Evolutionary conservation across 2,888 invertebrate species (phyloP).

Genomic region (Agrochola lota): DNA sequence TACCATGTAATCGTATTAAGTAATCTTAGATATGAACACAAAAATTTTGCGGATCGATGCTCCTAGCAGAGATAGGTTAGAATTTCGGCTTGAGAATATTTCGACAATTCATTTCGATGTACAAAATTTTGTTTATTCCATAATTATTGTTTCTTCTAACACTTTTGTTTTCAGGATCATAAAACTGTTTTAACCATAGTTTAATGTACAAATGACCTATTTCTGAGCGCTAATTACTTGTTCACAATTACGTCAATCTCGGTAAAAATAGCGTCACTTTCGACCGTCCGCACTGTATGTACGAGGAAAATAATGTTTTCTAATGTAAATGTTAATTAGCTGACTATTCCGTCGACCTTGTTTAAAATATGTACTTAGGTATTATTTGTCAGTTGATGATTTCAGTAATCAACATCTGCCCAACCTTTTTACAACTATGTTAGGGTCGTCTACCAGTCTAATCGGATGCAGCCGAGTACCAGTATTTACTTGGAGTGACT

Average conservation of each 20-base stretch:
- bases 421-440: background rate
- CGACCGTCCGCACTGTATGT: background rate
- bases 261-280: conserved; percentile 32
- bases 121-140: background rate
- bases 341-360: accelerated
- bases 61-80: conserved; percentile 19
- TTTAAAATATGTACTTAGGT: background rate
- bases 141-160: background rate
- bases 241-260: conserved; percentile 39
- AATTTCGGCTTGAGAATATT: conserved; percentile 4
- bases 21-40: conserved; percentile 44
- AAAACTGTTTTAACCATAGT: background rate
- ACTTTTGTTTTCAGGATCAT: background rate
- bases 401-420: no score
- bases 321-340: conserved; percentile 10
- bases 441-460: background rate
- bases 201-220: conserved; percentile 10
- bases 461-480: background rate
- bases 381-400: background rate
- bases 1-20: conserved; percentile 61
- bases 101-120: background rate
- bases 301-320: background rate
- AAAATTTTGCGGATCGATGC: conserved; percentile 38
- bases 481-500: background rate
- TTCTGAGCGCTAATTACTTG: conserved; percentile 20